A percentile compares a stretch with the other conserved stretches of the same genome.
Conservation (phyloP, 2,113 vertebrate genomes). For the Laticauda laticaudata region DNA sequence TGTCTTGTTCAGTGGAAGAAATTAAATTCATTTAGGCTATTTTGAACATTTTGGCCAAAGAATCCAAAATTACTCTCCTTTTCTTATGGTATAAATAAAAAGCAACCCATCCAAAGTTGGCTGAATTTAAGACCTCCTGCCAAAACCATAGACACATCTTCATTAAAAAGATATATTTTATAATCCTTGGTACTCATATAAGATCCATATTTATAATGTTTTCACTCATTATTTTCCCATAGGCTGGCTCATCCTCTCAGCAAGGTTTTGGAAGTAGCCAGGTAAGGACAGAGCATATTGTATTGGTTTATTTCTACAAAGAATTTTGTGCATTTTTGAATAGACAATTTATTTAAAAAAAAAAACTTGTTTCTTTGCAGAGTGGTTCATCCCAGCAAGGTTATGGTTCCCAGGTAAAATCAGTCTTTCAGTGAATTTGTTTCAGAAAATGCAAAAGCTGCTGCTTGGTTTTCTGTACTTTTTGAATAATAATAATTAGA, state of each 20-base stretch:
- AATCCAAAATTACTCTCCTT: neutral
- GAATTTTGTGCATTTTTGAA: neutral
- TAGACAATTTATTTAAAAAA: neutral
- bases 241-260: slow-evolving; percentile 8
- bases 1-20: neutral
- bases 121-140: neutral
- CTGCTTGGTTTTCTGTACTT: neutral
- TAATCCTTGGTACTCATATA: neutral
- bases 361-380: neutral
- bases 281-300: neutral
- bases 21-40: neutral
- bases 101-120: neutral
- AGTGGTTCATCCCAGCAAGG: neutral
- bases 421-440: neutral
- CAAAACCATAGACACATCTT: neutral
- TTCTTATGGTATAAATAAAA: neutral
- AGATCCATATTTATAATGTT: neutral
- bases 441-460: neutral
- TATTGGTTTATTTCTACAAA: neutral
- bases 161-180: neutral
- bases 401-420: neutral
- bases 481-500: neutral
- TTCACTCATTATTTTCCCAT: neutral
- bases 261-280: slow-evolving; percentile 18
- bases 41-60: neutral